Percentiles rank a stretch among this genome's conserved stretches.
Evolutionary conservation across 1,140 invertebrate species (phyloP).

Genomic region (Lasioglossum albipes): DNA sequence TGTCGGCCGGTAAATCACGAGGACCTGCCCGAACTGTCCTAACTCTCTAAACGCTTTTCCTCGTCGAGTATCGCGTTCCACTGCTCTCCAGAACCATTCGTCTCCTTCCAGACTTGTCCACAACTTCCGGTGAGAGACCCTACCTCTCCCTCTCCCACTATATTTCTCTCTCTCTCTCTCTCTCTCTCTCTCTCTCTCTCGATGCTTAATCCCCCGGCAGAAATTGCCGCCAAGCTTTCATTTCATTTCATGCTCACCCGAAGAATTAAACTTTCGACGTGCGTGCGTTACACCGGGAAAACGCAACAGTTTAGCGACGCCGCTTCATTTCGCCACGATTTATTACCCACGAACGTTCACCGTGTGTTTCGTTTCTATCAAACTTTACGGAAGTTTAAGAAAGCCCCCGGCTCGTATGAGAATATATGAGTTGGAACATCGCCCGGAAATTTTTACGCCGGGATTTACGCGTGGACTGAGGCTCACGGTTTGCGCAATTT

Average conservation of each 20-base stretch:
- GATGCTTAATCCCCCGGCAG: constrained; percentile 59
- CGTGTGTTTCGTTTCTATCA: no score
- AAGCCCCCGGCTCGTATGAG: no score
- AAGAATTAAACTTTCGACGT: constrained; percentile 57
- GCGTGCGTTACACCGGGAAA: background rate
- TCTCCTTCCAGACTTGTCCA: constrained; percentile 25
- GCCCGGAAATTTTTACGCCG: no score
- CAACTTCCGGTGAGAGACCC: constrained; percentile 1
- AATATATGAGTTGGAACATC: no score
- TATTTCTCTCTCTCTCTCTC: constrained; percentile 14
- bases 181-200: constrained; percentile 5
- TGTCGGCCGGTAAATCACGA: constrained; percentile 53
- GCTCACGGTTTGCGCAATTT: no score
- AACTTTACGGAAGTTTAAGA: no score
- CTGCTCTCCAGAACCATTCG: constrained; percentile 41
- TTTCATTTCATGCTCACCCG: constrained; percentile 38
- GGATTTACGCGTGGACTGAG: no score
- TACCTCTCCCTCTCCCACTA: no score
- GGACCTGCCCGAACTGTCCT: constrained; percentile 34
- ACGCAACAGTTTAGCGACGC: background rate
- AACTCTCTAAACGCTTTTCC: constrained; percentile 60
- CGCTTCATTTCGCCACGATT: no score
- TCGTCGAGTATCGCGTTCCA: constrained; percentile 44
- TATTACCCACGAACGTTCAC: no score
- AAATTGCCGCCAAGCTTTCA: constrained; percentile 52